Evolutionary conservation across 2,797 vertebrate species (phyloP), one percentile per base, ranked within the genome.

Genomic region (Tenualosa ilisha): DNA sequence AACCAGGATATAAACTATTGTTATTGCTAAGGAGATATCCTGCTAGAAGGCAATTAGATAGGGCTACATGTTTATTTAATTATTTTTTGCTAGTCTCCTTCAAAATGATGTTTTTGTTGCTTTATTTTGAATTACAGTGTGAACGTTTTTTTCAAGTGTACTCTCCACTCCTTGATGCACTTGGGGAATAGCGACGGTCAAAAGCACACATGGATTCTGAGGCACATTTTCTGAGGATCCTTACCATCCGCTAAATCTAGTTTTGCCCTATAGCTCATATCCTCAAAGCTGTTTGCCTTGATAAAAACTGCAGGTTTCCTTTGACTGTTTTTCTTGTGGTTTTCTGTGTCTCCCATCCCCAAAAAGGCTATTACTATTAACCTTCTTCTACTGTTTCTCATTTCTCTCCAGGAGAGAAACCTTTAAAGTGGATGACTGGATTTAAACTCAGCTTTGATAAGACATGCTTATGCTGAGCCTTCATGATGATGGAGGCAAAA

Each of bases 281-380:
- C 11, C 20, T 86, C 46, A 61, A 6, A 51, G 20, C 26, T 1
- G n/a, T 24, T n/a, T 61, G 22, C 54, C 31, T 83, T 90, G 75
- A 88, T 86, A 85, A 85, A 65, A 91, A 91, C 88, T 88, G 81
- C 7, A 51, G 9, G 50, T 51, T 85, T 89, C 84, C 89, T 92
- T 24, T 22, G 90, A 87, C 85, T 86, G 85, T 91, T 91, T 90
- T 85, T 88, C 86, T 83, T 89, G 89, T 88, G 86, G 84, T 92
- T 91, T 90, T 82, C 85, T 90, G 85, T 86, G 82, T 91, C 54
- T 86, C 83, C 83, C 88, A 90, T 81, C 85, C 89, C 86, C 82
- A 89, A 87, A 50, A 51, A 56, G 84, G 1, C 37, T 75, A 87
- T 86, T 50, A 40, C 86, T 86, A 90, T 86, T 87, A 87, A 86